Evolutionary conservation across 2,797 vertebrate genomes (phyloP).

Genomic region (Streptopelia turtur): DNA sequence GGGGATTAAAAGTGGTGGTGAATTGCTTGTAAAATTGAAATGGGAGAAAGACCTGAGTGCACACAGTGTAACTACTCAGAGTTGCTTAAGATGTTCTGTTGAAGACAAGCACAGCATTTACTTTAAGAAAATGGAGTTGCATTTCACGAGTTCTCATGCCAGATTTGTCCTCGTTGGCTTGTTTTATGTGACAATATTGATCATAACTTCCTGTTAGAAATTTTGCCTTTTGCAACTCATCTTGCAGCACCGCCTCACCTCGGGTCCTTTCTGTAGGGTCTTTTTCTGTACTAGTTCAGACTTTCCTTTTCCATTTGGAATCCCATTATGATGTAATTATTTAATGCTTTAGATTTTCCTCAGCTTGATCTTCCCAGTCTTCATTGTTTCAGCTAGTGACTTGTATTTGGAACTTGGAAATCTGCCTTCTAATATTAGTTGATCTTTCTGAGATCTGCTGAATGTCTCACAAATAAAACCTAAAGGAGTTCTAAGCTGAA

Average conservation of each 20-base stretch:
- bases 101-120: background rate
- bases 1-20: background rate
- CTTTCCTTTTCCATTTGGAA: background rate
- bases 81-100: background rate
- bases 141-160: background rate
- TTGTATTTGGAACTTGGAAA: background rate
- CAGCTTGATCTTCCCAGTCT: background rate
- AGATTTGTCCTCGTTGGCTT: background rate
- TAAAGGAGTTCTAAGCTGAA: background rate
- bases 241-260: background rate
- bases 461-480: background rate
- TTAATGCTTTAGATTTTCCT: background rate
- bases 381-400: background rate
- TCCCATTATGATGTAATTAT: background rate
- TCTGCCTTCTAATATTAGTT: background rate
- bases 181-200: background rate
- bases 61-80: background rate
- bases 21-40: background rate
- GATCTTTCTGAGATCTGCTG: background rate
- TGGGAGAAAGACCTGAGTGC: background rate
- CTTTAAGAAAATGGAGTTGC: background rate
- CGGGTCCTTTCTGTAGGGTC: background rate
- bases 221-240: background rate
- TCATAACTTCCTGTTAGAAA: background rate
- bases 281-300: background rate